Percentiles rank a stretch among this genome's conserved stretches.
Conservation (phyloP, 2,113 vertebrate genomes). For the Zapornia atra region DNA sequence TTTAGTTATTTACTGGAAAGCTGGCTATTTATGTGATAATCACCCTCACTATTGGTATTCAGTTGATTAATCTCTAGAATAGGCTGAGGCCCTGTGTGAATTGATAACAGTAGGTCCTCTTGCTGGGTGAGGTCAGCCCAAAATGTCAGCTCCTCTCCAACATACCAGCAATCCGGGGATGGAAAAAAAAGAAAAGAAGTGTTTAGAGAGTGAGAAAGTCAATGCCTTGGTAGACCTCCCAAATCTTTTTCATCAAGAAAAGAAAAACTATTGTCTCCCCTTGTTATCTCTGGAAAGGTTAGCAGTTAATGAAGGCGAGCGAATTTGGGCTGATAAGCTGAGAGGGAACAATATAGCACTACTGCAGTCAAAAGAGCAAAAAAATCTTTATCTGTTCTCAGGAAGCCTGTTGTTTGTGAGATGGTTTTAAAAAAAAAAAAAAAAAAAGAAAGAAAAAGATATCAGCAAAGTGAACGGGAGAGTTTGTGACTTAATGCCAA, state of each 20-base stretch:
- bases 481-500: not conserved
- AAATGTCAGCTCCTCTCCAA: not conserved
- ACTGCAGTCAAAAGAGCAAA: constrained; percentile 1
- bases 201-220: not conserved
- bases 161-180: not conserved
- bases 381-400: constrained; percentile 39
- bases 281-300: constrained; percentile 66
- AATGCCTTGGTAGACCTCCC: not conserved
- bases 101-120: not conserved
- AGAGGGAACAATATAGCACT: not conserved
- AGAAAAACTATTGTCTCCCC: constrained; percentile 44
- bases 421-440: constrained; percentile 48
- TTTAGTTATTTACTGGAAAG: not conserved
- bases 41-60: not conserved
- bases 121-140: not conserved
- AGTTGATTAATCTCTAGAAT: not conserved
- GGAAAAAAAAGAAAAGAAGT: not conserved
- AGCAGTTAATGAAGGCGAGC: constrained; percentile 68
- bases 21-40: not conserved
- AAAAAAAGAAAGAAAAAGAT: not conserved
- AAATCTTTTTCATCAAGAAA: constrained; percentile 49
- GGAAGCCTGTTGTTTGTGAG: constrained; percentile 49
- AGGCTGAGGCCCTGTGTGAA: not conserved
- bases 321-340: constrained; percentile 35
- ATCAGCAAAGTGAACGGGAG: not conserved